phyloP scores from a whole-genome alignment of 2,888 invertebrate genomes.

The Physocephala rufipes region DNA sequence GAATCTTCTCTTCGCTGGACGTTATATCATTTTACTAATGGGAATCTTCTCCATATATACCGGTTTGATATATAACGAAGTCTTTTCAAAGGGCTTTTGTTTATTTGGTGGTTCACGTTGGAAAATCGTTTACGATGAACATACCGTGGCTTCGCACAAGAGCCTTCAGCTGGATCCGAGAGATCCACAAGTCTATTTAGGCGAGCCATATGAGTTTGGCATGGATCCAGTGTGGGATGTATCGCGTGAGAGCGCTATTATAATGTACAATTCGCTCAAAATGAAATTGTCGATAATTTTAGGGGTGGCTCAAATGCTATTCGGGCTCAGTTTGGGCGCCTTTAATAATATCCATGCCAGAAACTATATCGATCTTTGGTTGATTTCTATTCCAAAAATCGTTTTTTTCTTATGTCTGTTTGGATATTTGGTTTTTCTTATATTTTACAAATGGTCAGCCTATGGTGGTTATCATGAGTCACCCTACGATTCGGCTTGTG shows the following conservation, averaged over 20 bases:
- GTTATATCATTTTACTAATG: constrained; percentile 97
- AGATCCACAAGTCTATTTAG: constrained; percentile 54
- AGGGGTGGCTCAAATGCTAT: constrained; percentile 93
- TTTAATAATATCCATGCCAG: constrained; percentile 77
- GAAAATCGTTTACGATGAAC: constrained; percentile 70
- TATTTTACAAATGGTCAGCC: constrained; percentile 88
- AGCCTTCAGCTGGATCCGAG: constrained; percentile 73
- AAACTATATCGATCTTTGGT: constrained; percentile 72
- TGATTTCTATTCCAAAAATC: constrained; percentile 90
- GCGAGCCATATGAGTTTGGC: constrained; percentile 77
- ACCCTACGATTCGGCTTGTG: constrained; percentile 67
- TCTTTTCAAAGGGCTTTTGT: constrained; percentile 92
- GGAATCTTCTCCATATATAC: constrained; percentile 97
- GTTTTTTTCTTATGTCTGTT: constrained; percentile 86
- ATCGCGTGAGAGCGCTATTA: constrained; percentile 84
- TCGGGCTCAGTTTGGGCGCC: constrained; percentile 84
- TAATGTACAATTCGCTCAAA: constrained; percentile 92
- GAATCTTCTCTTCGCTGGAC: constrained; percentile 94
- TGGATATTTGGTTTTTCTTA: constrained; percentile 87
- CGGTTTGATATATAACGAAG: constrained; percentile 95
- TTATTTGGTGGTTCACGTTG: constrained; percentile 92
- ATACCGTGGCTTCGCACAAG: constrained; percentile 65
- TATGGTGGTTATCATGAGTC: constrained; percentile 69
- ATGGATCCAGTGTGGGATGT: constrained; percentile 80
- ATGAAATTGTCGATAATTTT: constrained; percentile 96